phyloP scores from a whole-genome alignment of 2,888 invertebrate species.

The Drosophila vallismaia region DNA sequence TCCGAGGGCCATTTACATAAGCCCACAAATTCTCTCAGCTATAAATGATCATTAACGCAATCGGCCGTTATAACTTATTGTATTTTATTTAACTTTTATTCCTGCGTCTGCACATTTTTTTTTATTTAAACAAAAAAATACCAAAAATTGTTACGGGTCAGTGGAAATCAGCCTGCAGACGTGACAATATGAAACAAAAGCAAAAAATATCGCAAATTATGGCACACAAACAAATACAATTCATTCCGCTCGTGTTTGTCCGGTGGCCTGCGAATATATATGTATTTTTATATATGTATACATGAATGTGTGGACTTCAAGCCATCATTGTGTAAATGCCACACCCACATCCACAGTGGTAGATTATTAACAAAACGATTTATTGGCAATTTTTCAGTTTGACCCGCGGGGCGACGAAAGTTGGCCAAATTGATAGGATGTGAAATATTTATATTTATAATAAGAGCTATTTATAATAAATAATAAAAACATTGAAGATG shows the following conservation, averaged over 20 bases:
- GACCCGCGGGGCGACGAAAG: slow-evolving; percentile 7
- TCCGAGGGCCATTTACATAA: slow-evolving; percentile 54
- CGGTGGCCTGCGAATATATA: neutral
- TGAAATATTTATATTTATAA: no score
- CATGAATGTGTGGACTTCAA: slow-evolving; percentile 3
- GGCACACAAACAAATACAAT: slow-evolving; percentile 58
- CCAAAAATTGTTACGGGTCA: slow-evolving; percentile 59
- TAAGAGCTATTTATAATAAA: no score
- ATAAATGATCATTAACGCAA: slow-evolving; percentile 68
- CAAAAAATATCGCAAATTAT: slow-evolving; percentile 48
- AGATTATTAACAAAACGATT: slow-evolving; percentile 61
- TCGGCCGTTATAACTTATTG: slow-evolving; percentile 65
- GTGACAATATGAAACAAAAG: slow-evolving; percentile 51
- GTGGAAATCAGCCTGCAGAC: slow-evolving; percentile 56
- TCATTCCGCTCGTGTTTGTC: slow-evolving; percentile 32
- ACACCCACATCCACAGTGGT: slow-evolving; percentile 49
- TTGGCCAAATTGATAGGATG: neutral
- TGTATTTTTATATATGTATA: neutral
- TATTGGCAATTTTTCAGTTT: slow-evolving; percentile 51
- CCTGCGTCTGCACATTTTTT: slow-evolving; percentile 23
- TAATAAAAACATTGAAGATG: no score
- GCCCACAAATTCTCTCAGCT: slow-evolving; percentile 49
- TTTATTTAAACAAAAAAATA: slow-evolving; percentile 9
- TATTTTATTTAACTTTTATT: slow-evolving; percentile 49
- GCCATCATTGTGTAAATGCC: slow-evolving; percentile 34